Evolutionary conservation across 2,888 invertebrate species (phyloP).

Genomic region (Pseudococcus longispinus): DNA sequence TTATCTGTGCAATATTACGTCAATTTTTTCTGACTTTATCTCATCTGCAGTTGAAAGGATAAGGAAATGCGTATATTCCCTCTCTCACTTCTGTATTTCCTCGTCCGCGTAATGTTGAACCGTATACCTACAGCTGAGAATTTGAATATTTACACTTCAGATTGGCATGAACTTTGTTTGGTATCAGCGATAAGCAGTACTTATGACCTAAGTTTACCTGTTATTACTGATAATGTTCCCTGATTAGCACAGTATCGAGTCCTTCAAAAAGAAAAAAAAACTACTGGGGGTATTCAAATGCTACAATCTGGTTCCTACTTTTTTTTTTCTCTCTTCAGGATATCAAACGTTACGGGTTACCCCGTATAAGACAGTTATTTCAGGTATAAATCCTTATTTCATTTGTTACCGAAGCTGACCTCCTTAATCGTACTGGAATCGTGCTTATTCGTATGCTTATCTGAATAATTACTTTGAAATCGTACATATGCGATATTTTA

Average conservation of each 20-base stretch:
- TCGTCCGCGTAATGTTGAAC: neutral
- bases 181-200: neutral
- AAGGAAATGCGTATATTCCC: too few species aligned
- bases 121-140: neutral
- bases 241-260: neutral
- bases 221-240: neutral
- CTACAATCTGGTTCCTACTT: neutral
- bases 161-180: neutral
- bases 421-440: too few species aligned
- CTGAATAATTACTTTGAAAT: neutral
- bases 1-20: too few species aligned
- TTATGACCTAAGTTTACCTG: conserved; percentile 18
- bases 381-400: too few species aligned
- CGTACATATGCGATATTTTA: neutral
- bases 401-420: too few species aligned
- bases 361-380: too few species aligned
- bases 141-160: neutral
- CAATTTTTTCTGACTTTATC: too few species aligned
- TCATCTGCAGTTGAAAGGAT: too few species aligned
- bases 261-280: neutral
- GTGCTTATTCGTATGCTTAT: neutral
- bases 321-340: neutral
- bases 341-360: too few species aligned
- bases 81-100: neutral
- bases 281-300: neutral